Evolutionary conservation across 1,140 invertebrate species (phyloP).

Genomic region (Camponotus pennsylvanicus): DNA sequence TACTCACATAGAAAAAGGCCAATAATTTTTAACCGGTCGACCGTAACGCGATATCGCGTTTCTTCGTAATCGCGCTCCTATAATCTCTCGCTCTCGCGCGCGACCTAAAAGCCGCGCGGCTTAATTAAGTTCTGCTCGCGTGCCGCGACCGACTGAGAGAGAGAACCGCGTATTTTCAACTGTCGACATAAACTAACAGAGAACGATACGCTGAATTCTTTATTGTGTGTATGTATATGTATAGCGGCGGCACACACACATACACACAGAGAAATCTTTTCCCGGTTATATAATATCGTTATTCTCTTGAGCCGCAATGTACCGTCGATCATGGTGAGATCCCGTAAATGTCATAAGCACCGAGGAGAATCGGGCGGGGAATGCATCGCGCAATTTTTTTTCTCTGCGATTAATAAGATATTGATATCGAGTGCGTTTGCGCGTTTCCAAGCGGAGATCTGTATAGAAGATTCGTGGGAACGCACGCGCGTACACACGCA

Average conservation of each 20-base stretch:
- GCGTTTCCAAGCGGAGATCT: background rate
- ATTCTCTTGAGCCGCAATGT: conserved; percentile 16
- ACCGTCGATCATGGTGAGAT: conserved; percentile 25
- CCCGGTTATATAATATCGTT: conserved; percentile 42
- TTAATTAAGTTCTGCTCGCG: conserved; percentile 63
- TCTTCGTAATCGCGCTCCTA: conserved; percentile 53
- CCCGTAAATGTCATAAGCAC: conserved; percentile 49
- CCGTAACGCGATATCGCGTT: conserved; percentile 63
- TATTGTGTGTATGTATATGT: background rate
- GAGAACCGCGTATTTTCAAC: conserved; percentile 48
- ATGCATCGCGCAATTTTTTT: conserved; percentile 18
- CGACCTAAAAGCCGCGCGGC: conserved; percentile 59
- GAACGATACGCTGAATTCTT: conserved; percentile 54
- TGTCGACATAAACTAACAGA: conserved; percentile 56
- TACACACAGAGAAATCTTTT: background rate
- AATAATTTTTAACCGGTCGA: conserved; percentile 61
- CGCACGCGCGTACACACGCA: background rate
- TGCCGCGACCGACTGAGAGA: conserved; percentile 52
- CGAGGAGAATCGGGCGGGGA: conserved; percentile 29
- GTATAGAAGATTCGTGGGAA: background rate
- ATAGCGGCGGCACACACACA: background rate
- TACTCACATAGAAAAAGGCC: conserved; percentile 24
- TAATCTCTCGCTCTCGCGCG: conserved; percentile 56
- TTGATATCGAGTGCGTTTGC: conserved; percentile 23
- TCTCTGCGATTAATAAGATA: conserved; percentile 21